phyloP scores from a whole-genome alignment of 2,113 vertebrate genomes.

The Cynopterus brachyotis region DNA sequence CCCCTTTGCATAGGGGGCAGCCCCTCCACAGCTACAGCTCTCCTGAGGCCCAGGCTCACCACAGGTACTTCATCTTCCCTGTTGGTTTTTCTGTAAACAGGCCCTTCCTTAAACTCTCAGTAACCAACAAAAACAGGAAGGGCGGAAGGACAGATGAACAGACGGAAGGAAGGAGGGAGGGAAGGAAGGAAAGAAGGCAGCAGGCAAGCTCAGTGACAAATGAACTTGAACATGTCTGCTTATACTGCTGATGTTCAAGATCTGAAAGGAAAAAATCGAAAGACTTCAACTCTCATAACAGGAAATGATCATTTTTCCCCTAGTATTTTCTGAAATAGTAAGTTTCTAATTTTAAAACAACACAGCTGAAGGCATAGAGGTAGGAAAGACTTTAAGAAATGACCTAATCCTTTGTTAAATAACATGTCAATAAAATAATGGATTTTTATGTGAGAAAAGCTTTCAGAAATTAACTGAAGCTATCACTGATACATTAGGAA shows the following conservation, averaged over 20 bases:
- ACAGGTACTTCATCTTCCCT: background rate
- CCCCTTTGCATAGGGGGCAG: fast-evolving
- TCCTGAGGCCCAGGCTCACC: background rate
- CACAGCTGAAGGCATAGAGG: background rate
- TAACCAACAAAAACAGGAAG: background rate
- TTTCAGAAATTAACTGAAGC: background rate
- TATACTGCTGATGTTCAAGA: background rate
- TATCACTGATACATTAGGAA: background rate
- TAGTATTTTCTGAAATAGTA: background rate
- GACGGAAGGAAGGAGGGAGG: background rate
- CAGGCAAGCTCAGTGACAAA: background rate
- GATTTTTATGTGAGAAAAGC: background rate
- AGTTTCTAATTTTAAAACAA: constrained; percentile 14
- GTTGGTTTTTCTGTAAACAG: background rate
- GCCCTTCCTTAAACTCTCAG: background rate
- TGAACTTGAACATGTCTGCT: background rate
- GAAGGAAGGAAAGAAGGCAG: too few relatives aligned
- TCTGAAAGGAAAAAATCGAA: background rate
- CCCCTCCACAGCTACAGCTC: too few relatives aligned
- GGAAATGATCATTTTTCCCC: background rate
- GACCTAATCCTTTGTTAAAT: background rate
- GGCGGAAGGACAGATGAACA: too few relatives aligned
- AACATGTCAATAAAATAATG: background rate
- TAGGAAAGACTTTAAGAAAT: background rate
- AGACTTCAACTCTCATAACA: background rate